Evolutionary conservation across 2,797 vertebrate genomes (phyloP).

Genomic region (Zenarchopterus dispar): DNA sequence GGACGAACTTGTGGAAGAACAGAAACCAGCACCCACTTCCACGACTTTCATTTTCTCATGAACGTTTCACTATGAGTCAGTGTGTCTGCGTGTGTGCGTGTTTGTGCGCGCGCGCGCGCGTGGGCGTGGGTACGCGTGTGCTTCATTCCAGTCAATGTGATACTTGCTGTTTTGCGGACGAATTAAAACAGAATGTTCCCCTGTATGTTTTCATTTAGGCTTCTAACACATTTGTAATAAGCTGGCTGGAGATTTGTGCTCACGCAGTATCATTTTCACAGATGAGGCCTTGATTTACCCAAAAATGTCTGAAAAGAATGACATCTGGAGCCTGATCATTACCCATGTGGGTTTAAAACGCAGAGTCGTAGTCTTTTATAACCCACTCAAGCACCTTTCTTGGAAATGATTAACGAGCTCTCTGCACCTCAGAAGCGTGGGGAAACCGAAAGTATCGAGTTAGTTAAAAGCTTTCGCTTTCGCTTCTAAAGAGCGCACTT

Average conservation of each 20-base stretch:
- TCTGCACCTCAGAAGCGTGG: neutral
- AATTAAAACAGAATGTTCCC: neutral
- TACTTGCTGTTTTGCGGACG: too few relatives aligned
- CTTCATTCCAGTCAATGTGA: too few relatives aligned
- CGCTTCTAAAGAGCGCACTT: conserved; percentile 56
- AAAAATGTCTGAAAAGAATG: too few relatives aligned
- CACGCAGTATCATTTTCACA: too few relatives aligned
- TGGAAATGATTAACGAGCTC: conserved; percentile 24
- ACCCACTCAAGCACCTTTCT: neutral
- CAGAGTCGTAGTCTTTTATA: neutral
- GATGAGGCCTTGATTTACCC: too few relatives aligned
- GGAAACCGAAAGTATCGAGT: conserved; percentile 80
- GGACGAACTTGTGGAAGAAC: neutral
- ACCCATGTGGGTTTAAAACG: neutral
- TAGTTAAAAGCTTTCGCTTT: conserved; percentile 78
- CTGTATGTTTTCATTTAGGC: too few relatives aligned
- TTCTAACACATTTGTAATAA: too few relatives aligned
- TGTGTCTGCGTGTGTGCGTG: neutral
- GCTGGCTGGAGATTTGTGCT: too few relatives aligned
- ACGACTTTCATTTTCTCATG: conserved; percentile 55
- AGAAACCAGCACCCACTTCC: conserved; percentile 25
- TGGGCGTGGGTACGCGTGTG: neutral
- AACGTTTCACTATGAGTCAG: conserved; percentile 40
- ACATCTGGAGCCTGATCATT: too few relatives aligned
- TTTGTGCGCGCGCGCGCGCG: neutral